These are phyloP conservation scores for Micromesistius poutassou DNA, from an alignment of 2,797 vertebrate genomes.

Conservation along the genomic window DNA sequence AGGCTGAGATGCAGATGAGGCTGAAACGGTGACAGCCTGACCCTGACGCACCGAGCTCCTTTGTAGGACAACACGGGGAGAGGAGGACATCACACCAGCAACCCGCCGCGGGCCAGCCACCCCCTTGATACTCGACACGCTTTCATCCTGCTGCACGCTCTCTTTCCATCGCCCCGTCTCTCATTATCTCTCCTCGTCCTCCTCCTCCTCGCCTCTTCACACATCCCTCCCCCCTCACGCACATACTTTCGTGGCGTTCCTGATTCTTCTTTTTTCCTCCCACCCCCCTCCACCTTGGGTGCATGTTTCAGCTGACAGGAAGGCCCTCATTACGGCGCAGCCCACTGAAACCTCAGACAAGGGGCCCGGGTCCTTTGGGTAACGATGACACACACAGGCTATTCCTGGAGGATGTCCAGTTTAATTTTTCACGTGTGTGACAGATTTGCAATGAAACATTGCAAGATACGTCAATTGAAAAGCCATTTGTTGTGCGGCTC, in stretches of 20 bases:
- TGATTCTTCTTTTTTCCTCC: conserved; percentile 42
- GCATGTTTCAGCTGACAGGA: conserved; percentile 34
- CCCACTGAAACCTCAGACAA: not conserved
- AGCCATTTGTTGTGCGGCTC: too few species aligned
- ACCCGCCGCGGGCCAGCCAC: conserved; percentile 51
- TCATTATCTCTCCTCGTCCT: conserved; percentile 51
- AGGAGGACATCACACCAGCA: conserved; percentile 56
- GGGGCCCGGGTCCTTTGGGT: not conserved
- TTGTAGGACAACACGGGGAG: conserved; percentile 50
- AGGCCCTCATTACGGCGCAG: conserved; percentile 58
- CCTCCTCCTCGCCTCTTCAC: conserved; percentile 55
- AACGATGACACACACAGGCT: not conserved
- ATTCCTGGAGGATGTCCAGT: not conserved
- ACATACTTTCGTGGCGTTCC: not conserved
- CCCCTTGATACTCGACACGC: conserved; percentile 53
- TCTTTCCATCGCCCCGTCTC: conserved; percentile 54
- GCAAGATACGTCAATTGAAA: not conserved
- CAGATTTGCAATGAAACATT: not conserved
- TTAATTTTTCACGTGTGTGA: not conserved
- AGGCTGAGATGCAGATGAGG: not conserved
- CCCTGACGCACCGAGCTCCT: not conserved
- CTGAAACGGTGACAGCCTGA: not conserved
- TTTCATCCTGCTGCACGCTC: conserved; percentile 56
- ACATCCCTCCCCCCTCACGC: conserved; percentile 41
- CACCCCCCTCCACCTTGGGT: conserved; percentile 31